Evolutionary conservation across 2,888 invertebrate species (phyloP).

Genomic region (Netelia inedita): DNA sequence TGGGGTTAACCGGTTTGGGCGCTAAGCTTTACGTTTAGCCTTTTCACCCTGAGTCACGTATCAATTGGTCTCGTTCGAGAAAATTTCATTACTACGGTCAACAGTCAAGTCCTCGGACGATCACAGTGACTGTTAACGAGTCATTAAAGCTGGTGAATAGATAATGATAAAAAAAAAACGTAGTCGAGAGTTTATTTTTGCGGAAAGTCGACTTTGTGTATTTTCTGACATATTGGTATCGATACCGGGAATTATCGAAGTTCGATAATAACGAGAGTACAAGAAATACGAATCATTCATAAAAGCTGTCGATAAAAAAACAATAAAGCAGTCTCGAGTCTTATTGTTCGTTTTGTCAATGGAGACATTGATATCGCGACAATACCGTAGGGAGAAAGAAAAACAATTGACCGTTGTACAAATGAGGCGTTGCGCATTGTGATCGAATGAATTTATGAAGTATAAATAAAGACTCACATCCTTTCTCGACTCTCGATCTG

Average conservation of each 20-base stretch:
- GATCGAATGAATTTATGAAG: not conserved
- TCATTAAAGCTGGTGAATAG: not conserved
- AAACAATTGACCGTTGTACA: not conserved
- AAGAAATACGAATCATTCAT: not conserved
- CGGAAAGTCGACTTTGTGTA: not conserved
- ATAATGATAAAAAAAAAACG: not conserved
- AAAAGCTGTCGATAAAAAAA: slow-evolving; percentile 5
- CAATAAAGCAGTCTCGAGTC: not conserved
- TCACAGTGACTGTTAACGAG: not conserved
- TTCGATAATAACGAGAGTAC: not conserved
- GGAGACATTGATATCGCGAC: not conserved
- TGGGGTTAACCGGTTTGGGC: slow-evolving; percentile 42
- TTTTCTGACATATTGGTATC: not conserved
- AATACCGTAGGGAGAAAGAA: not conserved
- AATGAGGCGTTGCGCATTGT: not conserved
- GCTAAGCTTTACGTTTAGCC: not conserved
- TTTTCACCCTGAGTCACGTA: slow-evolving; percentile 4
- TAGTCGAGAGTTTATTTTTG: too few species aligned
- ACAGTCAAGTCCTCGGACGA: not conserved
- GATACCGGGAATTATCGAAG: not conserved
- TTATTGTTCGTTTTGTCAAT: not conserved
- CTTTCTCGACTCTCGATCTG: slow-evolving; percentile 49
- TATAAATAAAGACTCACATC: slow-evolving; percentile 50
- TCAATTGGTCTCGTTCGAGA: slow-evolving; percentile 15
- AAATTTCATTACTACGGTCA: slow-evolving; percentile 8